Evolutionary conservation across 2,888 invertebrate species (phyloP).

Genomic region (Watsonalla cultraria): DNA sequence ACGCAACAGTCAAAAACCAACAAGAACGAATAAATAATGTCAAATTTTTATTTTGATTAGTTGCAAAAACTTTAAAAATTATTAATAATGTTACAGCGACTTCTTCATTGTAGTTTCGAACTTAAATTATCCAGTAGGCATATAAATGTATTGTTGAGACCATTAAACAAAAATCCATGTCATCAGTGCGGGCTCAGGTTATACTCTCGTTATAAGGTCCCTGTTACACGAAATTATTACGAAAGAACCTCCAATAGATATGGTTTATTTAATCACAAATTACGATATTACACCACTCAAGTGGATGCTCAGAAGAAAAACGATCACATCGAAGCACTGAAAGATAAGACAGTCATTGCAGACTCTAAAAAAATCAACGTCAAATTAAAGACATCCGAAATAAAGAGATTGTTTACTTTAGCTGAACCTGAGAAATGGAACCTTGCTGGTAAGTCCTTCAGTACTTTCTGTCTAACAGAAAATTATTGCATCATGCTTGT

Average conservation of each 20-base stretch:
- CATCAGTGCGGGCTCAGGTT: constrained; percentile 62
- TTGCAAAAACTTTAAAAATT: constrained; percentile 24
- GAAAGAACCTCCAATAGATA: constrained; percentile 47
- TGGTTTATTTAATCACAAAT: constrained; percentile 43
- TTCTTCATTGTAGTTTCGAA: constrained; percentile 53
- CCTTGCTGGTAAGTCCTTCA: constrained; percentile 61
- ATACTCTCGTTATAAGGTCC: constrained; percentile 52
- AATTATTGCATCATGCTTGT: too few species aligned
- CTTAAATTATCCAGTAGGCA: constrained; percentile 51
- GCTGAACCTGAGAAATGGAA: constrained; percentile 83
- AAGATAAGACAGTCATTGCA: constrained; percentile 41
- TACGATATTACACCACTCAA: constrained; percentile 58
- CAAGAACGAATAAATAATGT: constrained; percentile 9
- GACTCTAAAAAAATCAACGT: constrained; percentile 61
- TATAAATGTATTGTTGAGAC: constrained; percentile 43
- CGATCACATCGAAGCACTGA: constrained; percentile 37
- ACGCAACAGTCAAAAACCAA: background rate
- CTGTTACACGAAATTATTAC: constrained; percentile 50
- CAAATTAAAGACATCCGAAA: constrained; percentile 74
- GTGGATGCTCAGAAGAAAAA: constrained; percentile 58
- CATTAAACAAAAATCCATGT: constrained; percentile 44
- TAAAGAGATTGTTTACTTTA: constrained; percentile 75
- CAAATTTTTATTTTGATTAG: constrained; percentile 25
- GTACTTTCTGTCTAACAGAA: background rate
- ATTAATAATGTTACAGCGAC: constrained; percentile 57